Evolutionary conservation across 2,797 vertebrate species (phyloP).

Genomic region (Neosalanx taihuensis): DNA sequence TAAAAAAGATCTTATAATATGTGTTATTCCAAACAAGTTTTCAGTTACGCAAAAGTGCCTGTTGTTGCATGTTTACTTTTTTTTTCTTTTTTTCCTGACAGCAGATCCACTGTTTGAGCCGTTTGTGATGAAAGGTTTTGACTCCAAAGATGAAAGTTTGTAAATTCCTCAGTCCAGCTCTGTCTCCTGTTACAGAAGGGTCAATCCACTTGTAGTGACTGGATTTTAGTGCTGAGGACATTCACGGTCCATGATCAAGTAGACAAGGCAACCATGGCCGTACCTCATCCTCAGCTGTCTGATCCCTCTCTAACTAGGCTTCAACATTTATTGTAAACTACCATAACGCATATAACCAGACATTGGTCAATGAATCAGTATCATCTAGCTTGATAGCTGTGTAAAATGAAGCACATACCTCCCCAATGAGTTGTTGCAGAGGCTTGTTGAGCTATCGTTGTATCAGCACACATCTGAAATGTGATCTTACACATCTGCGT

Average conservation of each 20-base stretch:
- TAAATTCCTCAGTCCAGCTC: conserved; percentile 72
- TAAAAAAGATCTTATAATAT: not conserved
- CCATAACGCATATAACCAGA: conserved; percentile 25
- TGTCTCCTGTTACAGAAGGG: conserved; percentile 77
- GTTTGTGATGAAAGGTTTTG: conserved; percentile 75
- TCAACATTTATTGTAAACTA: not conserved
- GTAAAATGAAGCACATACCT: conserved; percentile 57
- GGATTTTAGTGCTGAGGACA: conserved; percentile 53
- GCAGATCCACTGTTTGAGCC: conserved; percentile 60
- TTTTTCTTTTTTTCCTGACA: conserved; percentile 41
- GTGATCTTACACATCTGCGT: conserved; percentile 73
- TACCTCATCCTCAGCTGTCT: conserved; percentile 54
- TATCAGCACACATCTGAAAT: conserved; percentile 68
- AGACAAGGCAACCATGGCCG: conserved; percentile 50
- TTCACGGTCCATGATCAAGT: conserved; percentile 54
- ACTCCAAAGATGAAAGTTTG: conserved; percentile 77
- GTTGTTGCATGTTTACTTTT: conserved; percentile 53
- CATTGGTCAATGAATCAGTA: conserved; percentile 44
- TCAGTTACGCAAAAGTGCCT: conserved; percentile 29
- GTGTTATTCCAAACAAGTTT: not conserved
- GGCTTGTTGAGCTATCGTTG: conserved; percentile 57
- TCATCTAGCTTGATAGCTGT: conserved; percentile 31
- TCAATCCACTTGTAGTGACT: conserved; percentile 78
- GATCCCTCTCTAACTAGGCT: conserved; percentile 29
- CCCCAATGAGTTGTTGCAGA: conserved; percentile 41